These are phyloP conservation scores for Ormia ochracea DNA, from an alignment of 2,888 invertebrate species.

Conservation along the genomic window DNA sequence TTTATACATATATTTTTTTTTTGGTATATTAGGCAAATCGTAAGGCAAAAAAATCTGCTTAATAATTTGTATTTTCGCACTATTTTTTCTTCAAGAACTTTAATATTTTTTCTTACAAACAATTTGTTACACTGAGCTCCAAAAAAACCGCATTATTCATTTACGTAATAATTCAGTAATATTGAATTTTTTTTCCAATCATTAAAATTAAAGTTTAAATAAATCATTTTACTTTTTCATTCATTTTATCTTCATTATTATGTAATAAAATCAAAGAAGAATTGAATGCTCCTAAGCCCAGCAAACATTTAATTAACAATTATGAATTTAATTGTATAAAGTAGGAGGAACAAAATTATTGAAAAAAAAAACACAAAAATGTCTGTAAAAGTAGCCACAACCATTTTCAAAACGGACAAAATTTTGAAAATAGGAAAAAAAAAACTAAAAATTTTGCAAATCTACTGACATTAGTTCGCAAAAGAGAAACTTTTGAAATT, in stretches of 20 bases:
- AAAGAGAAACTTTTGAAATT: constrained; percentile 4
- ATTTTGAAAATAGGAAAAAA: constrained; percentile 23
- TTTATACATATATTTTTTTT: no score
- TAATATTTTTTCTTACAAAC: neutral
- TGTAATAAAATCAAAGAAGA: constrained; percentile 29
- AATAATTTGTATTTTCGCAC: neutral
- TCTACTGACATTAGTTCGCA: constrained; percentile 1
- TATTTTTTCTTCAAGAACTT: neutral
- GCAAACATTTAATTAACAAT: constrained; percentile 2
- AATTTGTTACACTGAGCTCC: constrained; percentile 27
- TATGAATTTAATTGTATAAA: constrained; percentile 18
- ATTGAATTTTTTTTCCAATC: constrained; percentile 39
- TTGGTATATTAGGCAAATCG: no score
- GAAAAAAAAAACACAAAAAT: neutral
- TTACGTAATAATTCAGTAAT: constrained; percentile 26
- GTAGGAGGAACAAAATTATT: neutral
- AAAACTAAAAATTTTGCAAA: constrained; percentile 37
- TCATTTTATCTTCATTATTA: constrained; percentile 48
- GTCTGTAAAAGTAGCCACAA: neutral
- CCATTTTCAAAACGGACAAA: constrained; percentile 19
- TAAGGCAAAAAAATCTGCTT: no score
- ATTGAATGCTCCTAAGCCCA: constrained; percentile 10
- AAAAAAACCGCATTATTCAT: constrained; percentile 36
- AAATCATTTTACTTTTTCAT: constrained; percentile 61
- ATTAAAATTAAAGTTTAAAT: constrained; percentile 38